Conservation (phyloP, 1,140 invertebrate species). For the Mercenaria mercenaria region DNA sequence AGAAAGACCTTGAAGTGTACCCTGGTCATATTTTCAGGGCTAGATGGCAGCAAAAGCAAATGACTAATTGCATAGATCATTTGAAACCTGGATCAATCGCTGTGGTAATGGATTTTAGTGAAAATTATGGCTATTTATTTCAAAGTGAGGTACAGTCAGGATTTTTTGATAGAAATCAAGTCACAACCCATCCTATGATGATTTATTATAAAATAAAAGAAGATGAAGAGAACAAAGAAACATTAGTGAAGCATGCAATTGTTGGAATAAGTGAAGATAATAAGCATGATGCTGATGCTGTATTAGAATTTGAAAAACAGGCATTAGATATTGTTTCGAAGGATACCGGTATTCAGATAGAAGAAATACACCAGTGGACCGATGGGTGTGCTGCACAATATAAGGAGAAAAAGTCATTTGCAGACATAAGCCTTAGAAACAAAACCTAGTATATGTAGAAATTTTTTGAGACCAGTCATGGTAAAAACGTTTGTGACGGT, state of each 20-base stretch:
- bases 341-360: conserved; percentile 29
- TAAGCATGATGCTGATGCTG: conserved; percentile 63
- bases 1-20: background rate
- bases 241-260: conserved; percentile 62
- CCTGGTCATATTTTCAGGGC: conserved; percentile 1
- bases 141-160: background rate
- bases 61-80: background rate
- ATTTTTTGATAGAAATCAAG: background rate
- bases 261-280: conserved; percentile 63
- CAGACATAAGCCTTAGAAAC: conserved; percentile 62
- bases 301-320: conserved; percentile 55
- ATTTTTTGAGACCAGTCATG: conserved; percentile 64
- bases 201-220: conserved; percentile 28
- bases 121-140: conserved; percentile 1
- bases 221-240: conserved; percentile 36
- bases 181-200: background rate
- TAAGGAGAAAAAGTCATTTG: conserved; percentile 68
- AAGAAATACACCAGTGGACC: conserved; percentile 66
- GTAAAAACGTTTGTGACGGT: conserved; percentile 70
- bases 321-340: conserved; percentile 9
- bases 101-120: background rate
- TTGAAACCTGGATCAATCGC: background rate
- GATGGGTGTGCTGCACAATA: conserved; percentile 70
- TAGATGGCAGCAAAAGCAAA: background rate
- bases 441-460: background rate